Evolutionary conservation across 2,888 invertebrate genomes (phyloP), one percentile per base, ranked within the genome.

Genomic region (Trichogramma evanescens): DNA sequence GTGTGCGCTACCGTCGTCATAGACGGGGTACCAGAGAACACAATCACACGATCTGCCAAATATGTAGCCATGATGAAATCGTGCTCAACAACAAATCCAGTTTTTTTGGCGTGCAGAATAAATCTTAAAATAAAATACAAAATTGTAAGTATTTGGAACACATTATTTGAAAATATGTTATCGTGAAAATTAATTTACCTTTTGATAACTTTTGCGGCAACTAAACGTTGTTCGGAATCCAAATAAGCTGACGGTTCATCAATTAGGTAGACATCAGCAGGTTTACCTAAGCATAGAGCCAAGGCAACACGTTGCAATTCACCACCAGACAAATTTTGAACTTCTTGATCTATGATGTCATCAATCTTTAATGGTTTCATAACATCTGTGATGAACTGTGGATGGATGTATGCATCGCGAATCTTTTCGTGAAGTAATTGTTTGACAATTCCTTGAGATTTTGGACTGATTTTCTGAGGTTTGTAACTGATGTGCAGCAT

Each of bases 41-140:
- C 98, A 68, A 99, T 96, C 4, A 99, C 99, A 50, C 98, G 86
- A 79, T 99, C 99, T 1, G 98, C 95, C 65, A 96, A 83, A 79
- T 99, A 99, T 0, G 99, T 99, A 10, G 98, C 98, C 99, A 99
- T 99, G 68, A 99, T 99, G 79, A 99, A 99, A 82, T 99, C 98
- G 87, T 98, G 97, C 86, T 99, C 99, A 1, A 99, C 99, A 10
- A 99, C 91, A 78, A 99, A 99, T 8, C 98, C 99, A 6, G 99
- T 99, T 79, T 98, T 95, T 82, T 99, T 99, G 0, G 99, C 96
- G 74, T 99, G 99, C 50, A 99, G 84, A 77, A 99, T 97, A 78
- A 97, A 99, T 72, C 88, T 88, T 77, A 39, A 78, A 74, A 62
- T 58, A 40, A 43, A 53, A 46, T 42, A 54, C 7, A 42, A 43